Evolutionary conservation across 2,888 invertebrate species (phyloP).

Genomic region (Metallyticus violacea): DNA sequence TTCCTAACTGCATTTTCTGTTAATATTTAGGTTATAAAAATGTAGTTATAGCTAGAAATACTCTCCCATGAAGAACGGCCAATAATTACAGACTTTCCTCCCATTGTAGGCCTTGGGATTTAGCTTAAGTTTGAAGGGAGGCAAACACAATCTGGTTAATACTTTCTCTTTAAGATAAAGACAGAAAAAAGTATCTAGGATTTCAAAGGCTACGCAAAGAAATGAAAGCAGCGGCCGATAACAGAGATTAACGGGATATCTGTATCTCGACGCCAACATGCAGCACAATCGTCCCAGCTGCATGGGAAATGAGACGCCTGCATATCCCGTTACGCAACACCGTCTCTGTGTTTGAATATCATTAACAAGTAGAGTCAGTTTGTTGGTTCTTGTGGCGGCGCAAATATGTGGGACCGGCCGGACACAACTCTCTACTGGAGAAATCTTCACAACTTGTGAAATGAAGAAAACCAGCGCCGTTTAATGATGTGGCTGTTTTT

Average conservation of each 20-base stretch:
- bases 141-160: too few species aligned
- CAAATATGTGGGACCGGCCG: too few species aligned
- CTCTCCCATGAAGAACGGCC: too few species aligned
- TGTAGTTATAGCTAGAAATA: too few species aligned
- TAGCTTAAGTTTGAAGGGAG: too few species aligned
- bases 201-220: neutral
- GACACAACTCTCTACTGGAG: neutral
- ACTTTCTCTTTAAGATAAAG: too few species aligned
- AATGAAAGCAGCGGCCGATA: neutral
- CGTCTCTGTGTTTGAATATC: neutral
- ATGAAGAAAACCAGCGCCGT: neutral
- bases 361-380: neutral
- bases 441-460: neutral
- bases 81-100: too few species aligned
- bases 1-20: too few species aligned
- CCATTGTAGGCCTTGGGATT: too few species aligned
- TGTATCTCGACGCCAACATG: neutral
- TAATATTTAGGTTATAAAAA: too few species aligned
- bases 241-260: neutral
- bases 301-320: neutral
- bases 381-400: neutral
- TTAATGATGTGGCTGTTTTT: neutral
- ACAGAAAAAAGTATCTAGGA: too few species aligned
- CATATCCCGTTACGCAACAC: neutral
- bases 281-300: neutral